phyloP scores from a whole-genome alignment of 1,140 invertebrate genomes.

The Calephelis nemesis region DNA sequence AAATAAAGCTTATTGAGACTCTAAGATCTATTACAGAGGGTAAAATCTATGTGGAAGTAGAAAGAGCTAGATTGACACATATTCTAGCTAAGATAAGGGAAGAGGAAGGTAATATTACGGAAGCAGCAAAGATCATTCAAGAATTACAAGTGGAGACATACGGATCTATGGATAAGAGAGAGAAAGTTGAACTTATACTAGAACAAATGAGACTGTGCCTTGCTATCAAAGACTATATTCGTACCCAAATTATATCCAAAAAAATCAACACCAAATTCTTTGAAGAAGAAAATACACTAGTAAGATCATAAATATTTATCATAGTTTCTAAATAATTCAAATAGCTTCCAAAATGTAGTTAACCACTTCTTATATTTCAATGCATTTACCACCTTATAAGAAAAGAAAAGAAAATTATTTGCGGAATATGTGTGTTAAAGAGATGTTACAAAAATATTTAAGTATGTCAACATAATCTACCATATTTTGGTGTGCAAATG shows the following conservation, averaged over 20 bases:
- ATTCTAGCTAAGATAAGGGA: constrained; percentile 97
- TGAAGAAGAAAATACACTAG: constrained; percentile 92
- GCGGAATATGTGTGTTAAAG: too few relatives aligned
- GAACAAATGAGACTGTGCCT: constrained; percentile 99
- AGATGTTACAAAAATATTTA: too few relatives aligned
- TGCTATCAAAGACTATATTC: constrained; percentile 96
- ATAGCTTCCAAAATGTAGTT: too few relatives aligned
- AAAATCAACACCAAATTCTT: constrained; percentile 99
- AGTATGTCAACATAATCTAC: too few relatives aligned
- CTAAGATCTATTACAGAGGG: constrained; percentile 97
- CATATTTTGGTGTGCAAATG: too few relatives aligned
- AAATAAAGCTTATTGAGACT: constrained; percentile 97
- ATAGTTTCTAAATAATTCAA: too few relatives aligned
- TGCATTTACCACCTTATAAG: too few relatives aligned
- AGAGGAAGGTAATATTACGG: constrained; percentile 92
- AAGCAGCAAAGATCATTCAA: constrained; percentile 95
- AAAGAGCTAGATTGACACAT: constrained; percentile 96
- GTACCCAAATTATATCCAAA: constrained; percentile 99
- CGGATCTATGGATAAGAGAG: constrained; percentile 98
- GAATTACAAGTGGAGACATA: constrained; percentile 99
- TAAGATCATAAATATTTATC: constrained; percentile 35
- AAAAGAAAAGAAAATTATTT: too few relatives aligned
- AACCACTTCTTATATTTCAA: too few relatives aligned
- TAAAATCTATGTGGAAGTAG: constrained; percentile 99
- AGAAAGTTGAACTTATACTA: constrained; percentile 98